phyloP scores from a whole-genome alignment of 2,888 invertebrate species.

The Pheosia tremula region DNA sequence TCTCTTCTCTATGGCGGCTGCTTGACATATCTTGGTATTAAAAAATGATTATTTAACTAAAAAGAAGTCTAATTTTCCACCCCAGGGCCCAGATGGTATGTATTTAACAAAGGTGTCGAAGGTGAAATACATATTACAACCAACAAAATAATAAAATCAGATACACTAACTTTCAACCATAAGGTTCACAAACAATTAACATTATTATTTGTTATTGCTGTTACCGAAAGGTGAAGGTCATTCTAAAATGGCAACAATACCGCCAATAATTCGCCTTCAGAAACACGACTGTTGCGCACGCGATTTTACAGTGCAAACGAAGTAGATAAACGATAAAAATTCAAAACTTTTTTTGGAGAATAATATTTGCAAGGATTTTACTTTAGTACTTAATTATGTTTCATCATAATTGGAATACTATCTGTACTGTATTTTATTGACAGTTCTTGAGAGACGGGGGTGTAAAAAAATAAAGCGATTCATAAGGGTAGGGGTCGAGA shows the following conservation, averaged over 20 bases:
- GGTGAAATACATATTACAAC: conserved; percentile 1
- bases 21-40: too few relatives aligned
- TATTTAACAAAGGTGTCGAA: background rate
- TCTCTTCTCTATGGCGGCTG: too few relatives aligned
- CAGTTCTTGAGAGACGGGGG: too few relatives aligned
- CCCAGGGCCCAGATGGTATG: too few relatives aligned
- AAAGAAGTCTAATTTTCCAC: too few relatives aligned
- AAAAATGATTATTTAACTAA: too few relatives aligned
- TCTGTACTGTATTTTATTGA: too few relatives aligned
- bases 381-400: background rate
- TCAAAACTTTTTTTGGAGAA: background rate
- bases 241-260: background rate
- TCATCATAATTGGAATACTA: too few relatives aligned
- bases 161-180: background rate
- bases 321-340: background rate
- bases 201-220: background rate
- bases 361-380: background rate
- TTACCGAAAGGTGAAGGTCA: conserved; percentile 2
- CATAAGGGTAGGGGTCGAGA: too few relatives aligned
- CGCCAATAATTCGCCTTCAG: background rate
- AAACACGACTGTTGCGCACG: conserved; percentile 1
- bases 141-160: background rate
- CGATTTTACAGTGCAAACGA: background rate
- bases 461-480: too few relatives aligned
- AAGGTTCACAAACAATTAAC: background rate